Conservation (phyloP, 2,113 vertebrate genomes). For the Cyphomyrus discorhynchus region DNA sequence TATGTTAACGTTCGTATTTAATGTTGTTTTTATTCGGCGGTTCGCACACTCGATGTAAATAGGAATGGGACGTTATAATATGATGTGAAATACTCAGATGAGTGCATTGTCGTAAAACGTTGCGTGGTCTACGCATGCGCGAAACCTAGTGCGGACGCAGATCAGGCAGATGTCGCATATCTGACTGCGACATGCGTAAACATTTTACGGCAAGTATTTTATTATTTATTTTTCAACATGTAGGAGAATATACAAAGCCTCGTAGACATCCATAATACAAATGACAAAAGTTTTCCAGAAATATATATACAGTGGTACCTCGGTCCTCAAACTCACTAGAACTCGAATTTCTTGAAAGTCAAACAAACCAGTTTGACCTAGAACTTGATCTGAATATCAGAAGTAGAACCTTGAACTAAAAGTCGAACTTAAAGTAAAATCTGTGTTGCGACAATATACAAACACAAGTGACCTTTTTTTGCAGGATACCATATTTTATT, state of each 20-base stretch:
- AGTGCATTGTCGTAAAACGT: not conserved
- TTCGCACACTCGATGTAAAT: not conserved
- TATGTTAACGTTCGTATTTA: not conserved
- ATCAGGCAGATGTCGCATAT: not conserved
- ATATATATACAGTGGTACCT: too few relatives aligned
- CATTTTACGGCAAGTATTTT: not conserved
- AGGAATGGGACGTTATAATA: not conserved
- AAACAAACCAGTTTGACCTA: too few relatives aligned
- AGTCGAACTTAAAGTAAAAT: not conserved
- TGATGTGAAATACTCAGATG: not conserved
- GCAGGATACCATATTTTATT: conserved; percentile 47
- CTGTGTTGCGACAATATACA: not conserved
- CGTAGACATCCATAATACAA: too few relatives aligned
- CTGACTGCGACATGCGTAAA: not conserved
- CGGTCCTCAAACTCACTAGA: too few relatives aligned
- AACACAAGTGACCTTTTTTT: not conserved
- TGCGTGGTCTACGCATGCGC: not conserved
- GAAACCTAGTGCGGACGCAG: not conserved
- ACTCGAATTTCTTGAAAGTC: too few relatives aligned
- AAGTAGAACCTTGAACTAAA: too few relatives aligned
- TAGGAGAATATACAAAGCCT: too few relatives aligned
- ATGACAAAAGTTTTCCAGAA: too few relatives aligned
- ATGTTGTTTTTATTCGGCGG: not conserved
- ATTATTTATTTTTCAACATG: not conserved
- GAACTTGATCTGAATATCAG: too few relatives aligned